Evolutionary conservation across 2,888 invertebrate species (phyloP).

Genomic region (Criorhina ranunculi): DNA sequence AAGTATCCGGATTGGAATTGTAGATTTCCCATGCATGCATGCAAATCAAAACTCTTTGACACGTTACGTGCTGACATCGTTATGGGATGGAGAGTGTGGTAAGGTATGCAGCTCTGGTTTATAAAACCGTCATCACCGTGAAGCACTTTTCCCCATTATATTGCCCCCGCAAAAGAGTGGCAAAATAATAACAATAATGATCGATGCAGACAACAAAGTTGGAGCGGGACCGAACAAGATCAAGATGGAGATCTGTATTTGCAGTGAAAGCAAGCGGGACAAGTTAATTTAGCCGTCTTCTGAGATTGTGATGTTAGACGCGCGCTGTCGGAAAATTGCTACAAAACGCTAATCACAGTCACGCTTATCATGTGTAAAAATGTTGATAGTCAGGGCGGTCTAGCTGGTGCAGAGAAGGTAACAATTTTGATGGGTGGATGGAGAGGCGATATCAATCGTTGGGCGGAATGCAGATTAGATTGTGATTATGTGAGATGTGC

Average conservation of each 20-base stretch:
- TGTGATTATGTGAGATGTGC: conserved; percentile 24
- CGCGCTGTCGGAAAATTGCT: conserved; percentile 30
- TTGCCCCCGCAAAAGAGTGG: not conserved
- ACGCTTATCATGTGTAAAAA: conserved; percentile 36
- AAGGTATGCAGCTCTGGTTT: conserved; percentile 22
- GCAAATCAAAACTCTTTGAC: conserved; percentile 37
- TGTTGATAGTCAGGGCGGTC: conserved; percentile 18
- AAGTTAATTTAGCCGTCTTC: conserved; percentile 42
- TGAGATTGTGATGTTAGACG: conserved; percentile 28
- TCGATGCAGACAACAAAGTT: conserved; percentile 37
- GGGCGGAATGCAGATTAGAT: conserved; percentile 24
- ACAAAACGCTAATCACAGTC: conserved; percentile 38
- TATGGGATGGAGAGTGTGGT: not conserved
- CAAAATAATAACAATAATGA: conserved; percentile 29
- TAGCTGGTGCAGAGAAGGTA: not conserved
- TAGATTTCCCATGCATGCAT: conserved; percentile 37
- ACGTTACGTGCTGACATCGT: conserved; percentile 9
- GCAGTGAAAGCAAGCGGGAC: conserved; percentile 61
- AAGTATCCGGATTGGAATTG: conserved; percentile 33
- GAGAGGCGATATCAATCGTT: conserved; percentile 10
- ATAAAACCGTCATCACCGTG: not conserved
- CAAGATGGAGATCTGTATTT: conserved; percentile 49
- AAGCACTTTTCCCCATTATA: conserved; percentile 3
- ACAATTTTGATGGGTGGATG: conserved; percentile 18
- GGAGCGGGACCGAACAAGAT: not conserved